phyloP scores from a whole-genome alignment of 2,888 invertebrate species.

The Drosophila fungiperda region DNA sequence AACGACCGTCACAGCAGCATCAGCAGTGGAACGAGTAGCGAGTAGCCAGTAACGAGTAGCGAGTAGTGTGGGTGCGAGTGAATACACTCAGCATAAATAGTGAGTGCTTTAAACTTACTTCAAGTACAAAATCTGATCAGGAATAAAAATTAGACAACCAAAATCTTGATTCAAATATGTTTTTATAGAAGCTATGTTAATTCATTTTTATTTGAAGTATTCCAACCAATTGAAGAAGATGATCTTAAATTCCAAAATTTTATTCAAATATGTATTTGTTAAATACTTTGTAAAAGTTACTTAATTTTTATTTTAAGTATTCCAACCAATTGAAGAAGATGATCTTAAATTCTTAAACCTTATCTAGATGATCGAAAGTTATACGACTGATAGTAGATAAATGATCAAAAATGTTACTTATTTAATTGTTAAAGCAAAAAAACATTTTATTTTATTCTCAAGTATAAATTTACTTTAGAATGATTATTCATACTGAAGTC shows the following conservation, averaged over 20 bases:
- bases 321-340: not conserved
- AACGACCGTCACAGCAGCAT: constrained; percentile 63
- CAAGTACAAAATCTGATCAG: not conserved
- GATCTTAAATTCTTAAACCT: not conserved
- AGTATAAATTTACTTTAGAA: not conserved
- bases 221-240: not conserved
- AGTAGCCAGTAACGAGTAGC: not conserved
- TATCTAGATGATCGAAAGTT: not conserved
- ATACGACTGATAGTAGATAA: too few species aligned
- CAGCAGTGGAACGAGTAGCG: not conserved
- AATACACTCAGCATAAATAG: not conserved
- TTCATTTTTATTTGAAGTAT: not conserved
- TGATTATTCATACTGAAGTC: not conserved
- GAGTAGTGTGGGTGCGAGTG: not conserved
- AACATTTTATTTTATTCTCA: not conserved
- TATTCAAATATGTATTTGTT: not conserved
- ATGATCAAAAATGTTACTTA: not conserved
- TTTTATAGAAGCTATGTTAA: not conserved
- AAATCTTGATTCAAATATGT: not conserved
- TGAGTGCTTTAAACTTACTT: not conserved
- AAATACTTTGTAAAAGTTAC: not conserved
- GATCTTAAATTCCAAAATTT: not conserved
- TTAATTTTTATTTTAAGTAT: not conserved
- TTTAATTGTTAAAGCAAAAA: not conserved
- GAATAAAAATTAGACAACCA: not conserved